phyloP scores from a whole-genome alignment of 2,888 invertebrate species.

The Ceriagrion tenellum region DNA sequence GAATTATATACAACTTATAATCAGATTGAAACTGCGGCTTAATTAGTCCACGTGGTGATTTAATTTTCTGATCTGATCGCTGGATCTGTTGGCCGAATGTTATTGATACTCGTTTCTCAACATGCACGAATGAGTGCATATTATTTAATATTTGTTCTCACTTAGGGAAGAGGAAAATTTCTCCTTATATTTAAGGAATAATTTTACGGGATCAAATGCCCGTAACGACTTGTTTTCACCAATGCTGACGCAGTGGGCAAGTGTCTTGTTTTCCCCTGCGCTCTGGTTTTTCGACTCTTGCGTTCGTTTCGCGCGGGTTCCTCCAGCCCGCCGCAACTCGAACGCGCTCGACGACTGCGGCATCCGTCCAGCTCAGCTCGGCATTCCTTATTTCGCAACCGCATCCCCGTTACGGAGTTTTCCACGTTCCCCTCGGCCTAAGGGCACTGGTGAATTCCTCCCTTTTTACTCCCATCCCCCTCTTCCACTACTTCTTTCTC shows the following conservation, averaged over 20 bases:
- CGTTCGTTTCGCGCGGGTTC: not conserved
- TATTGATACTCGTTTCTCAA: not conserved
- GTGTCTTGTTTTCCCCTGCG: not conserved
- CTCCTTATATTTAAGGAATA: not conserved
- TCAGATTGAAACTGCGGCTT: not conserved
- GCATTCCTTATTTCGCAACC: slow-evolving; percentile 61
- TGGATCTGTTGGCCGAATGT: too few species aligned
- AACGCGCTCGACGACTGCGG: not conserved
- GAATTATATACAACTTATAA: too few species aligned
- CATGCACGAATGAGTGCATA: not conserved
- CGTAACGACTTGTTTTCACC: not conserved
- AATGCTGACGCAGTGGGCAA: not conserved
- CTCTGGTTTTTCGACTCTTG: not conserved
- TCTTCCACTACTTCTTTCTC: too few species aligned
- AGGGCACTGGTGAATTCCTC: not conserved
- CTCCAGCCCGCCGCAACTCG: not conserved
- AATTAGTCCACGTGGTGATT: not conserved
- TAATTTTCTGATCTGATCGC: not conserved
- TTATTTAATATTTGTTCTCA: not conserved
- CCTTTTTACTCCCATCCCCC: not conserved
- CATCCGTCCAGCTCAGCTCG: slow-evolving; percentile 14
- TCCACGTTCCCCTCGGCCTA: not conserved
- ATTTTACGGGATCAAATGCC: not conserved
- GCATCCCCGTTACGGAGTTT: slow-evolving; percentile 46
- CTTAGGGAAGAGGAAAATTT: not conserved